phyloP scores from a whole-genome alignment of 2,888 invertebrate species.

The Elmis aenea region DNA sequence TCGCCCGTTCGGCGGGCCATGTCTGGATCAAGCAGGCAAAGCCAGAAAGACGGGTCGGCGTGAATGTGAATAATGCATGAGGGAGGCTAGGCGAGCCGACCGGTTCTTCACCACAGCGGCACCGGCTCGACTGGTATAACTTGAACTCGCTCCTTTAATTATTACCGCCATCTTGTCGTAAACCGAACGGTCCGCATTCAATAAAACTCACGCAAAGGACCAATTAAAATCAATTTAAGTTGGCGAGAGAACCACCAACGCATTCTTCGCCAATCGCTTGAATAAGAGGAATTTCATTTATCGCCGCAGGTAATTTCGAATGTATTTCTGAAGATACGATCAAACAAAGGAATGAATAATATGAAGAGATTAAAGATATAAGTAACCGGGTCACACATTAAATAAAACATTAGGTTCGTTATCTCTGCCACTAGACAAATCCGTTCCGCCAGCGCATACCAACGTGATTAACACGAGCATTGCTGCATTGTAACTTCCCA shows the following conservation, averaged over 20 bases:
- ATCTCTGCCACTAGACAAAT: slow-evolving; percentile 19
- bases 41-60: slow-evolving; percentile 13
- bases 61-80: slow-evolving; percentile 27
- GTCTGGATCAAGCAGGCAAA: slow-evolving; percentile 9
- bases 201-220: slow-evolving; percentile 19
- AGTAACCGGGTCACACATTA: slow-evolving; percentile 27
- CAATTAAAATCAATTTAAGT: slow-evolving; percentile 23
- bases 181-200: slow-evolving; percentile 3
- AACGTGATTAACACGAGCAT: slow-evolving; percentile 23
- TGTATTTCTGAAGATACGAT: too few species aligned
- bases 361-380: slow-evolving; percentile 20
- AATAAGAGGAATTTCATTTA: too few species aligned
- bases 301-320: too few species aligned
- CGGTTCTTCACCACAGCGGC: slow-evolving; percentile 21
- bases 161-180: slow-evolving; percentile 18
- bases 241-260: slow-evolving; percentile 18
- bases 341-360: slow-evolving; percentile 17
- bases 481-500: slow-evolving; percentile 29
- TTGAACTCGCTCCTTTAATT: slow-evolving; percentile 25
- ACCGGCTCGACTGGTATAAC: slow-evolving; percentile 20
- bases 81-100: slow-evolving; percentile 24
- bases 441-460: slow-evolving; percentile 28
- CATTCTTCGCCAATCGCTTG: too few species aligned
- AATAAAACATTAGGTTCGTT: slow-evolving; percentile 19
- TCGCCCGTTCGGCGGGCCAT: slow-evolving; percentile 2